A percentile compares a stretch with the other conserved stretches of the same genome.
Conservation (phyloP, 2,113 vertebrate genomes). For the Cynocephalus volans region DNA sequence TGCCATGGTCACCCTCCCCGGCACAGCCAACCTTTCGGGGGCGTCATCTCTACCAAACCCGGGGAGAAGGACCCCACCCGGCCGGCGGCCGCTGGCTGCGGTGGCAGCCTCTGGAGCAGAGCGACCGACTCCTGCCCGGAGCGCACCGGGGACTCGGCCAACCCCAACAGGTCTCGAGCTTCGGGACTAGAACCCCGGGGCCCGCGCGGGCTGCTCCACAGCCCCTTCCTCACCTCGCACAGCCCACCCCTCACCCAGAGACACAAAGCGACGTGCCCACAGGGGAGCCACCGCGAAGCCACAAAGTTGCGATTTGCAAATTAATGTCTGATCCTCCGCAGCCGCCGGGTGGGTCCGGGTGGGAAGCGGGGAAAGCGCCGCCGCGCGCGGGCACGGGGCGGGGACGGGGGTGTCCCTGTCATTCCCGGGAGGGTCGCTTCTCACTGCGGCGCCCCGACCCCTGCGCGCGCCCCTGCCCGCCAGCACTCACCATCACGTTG, state of each 20-base stretch:
- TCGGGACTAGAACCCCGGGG: background rate
- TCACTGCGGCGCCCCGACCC: background rate
- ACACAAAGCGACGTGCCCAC: background rate
- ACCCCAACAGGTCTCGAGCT: constrained; percentile 56
- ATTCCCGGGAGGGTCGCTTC: rapidly evolving
- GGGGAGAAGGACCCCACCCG: background rate
- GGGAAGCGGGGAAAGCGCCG: background rate
- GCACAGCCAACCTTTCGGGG: background rate
- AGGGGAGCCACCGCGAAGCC: background rate
- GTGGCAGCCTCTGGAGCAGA: background rate
- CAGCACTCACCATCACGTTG: constrained; percentile 96
- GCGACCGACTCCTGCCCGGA: rapidly evolving
- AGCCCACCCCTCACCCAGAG: background rate
- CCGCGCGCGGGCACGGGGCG: background rate
- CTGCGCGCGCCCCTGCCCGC: background rate
- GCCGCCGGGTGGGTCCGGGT: background rate
- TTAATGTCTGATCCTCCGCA: background rate
- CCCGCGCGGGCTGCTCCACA: background rate
- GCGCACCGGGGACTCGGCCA: background rate
- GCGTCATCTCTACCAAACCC: background rate
- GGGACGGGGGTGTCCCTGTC: background rate
- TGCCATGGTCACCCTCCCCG: background rate
- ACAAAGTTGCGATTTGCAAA: constrained; percentile 69
- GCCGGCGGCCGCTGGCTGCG: background rate
- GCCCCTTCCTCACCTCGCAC: background rate